phyloP scores from a whole-genome alignment of 37 sponge, comb jelly and placozoan species.

The Cladorhizidae sp. region DNA sequence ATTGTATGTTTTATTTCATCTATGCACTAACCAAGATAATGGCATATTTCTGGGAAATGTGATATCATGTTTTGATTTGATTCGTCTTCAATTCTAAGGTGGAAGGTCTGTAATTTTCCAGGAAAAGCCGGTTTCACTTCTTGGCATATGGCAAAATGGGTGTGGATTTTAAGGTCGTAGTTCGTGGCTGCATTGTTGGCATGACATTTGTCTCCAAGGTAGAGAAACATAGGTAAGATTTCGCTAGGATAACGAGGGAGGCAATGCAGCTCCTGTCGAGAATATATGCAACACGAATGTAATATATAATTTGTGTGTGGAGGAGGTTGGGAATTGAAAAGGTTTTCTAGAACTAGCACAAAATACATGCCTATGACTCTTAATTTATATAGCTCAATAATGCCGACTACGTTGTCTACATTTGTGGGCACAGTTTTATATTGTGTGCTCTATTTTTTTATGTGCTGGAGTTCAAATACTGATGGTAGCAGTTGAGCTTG shows the following conservation, averaged over 20 bases:
- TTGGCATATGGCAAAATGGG: constrained; percentile 43
- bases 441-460: too few species aligned
- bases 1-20: background rate
- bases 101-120: constrained; percentile 42
- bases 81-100: constrained; percentile 50
- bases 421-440: too few species aligned
- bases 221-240: constrained; percentile 86
- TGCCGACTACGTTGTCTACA: too few species aligned
- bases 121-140: constrained; percentile 55
- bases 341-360: background rate
- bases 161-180: constrained; percentile 79
- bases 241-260: constrained; percentile 86
- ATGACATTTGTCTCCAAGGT: constrained; percentile 81
- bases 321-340: background rate
- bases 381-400: too few species aligned
- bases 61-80: constrained; percentile 38
- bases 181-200: constrained; percentile 77
- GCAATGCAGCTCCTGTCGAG: constrained; percentile 75
- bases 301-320: background rate
- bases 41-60: constrained; percentile 58
- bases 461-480: too few species aligned
- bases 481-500: too few species aligned
- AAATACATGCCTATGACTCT: background rate
- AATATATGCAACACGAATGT: too few species aligned
- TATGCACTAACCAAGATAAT: constrained; percentile 65